Percentiles rank a stretch among this genome's conserved stretches.
Conservation (phyloP, 2,888 invertebrate species). For the Itoplectis maculator region DNA sequence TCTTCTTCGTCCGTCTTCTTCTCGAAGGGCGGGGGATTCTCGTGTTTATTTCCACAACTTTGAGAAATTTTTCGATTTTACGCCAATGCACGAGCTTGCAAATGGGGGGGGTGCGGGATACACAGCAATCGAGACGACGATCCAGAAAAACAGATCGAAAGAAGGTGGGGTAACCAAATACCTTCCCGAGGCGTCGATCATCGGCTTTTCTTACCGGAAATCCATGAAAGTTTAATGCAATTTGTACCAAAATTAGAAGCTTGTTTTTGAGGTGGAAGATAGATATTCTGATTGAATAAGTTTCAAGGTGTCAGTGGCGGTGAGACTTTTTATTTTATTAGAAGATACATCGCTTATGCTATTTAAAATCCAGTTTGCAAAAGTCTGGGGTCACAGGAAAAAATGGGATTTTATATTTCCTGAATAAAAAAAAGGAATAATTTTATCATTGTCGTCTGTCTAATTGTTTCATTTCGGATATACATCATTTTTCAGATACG, state of each 20-base stretch:
- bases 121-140: not conserved
- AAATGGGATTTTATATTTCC: no score
- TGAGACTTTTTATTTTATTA: no score
- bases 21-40: conserved; percentile 27
- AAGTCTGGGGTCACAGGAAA: no score
- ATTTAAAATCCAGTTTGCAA: no score
- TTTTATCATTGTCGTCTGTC: no score
- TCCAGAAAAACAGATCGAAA: conserved; percentile 43
- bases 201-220: conserved; percentile 18
- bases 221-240: conserved; percentile 12
- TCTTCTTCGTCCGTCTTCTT: conserved; percentile 38
- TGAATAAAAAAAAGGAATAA: no score
- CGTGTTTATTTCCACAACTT: conserved; percentile 48
- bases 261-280: not conserved
- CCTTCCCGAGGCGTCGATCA: not conserved
- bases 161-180: conserved; percentile 33
- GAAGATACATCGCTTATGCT: no score
- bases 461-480: no score
- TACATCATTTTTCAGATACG: no score
- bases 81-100: conserved; percentile 62
- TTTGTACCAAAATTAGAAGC: not conserved
- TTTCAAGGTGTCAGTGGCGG: no score
- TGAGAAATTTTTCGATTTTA: conserved; percentile 47
- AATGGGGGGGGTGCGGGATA: conserved; percentile 9
- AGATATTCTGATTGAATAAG: not conserved